Base-by-base conservation (phyloP, 2,888 invertebrate species). In the Limnephilus rhombicus region DNA sequence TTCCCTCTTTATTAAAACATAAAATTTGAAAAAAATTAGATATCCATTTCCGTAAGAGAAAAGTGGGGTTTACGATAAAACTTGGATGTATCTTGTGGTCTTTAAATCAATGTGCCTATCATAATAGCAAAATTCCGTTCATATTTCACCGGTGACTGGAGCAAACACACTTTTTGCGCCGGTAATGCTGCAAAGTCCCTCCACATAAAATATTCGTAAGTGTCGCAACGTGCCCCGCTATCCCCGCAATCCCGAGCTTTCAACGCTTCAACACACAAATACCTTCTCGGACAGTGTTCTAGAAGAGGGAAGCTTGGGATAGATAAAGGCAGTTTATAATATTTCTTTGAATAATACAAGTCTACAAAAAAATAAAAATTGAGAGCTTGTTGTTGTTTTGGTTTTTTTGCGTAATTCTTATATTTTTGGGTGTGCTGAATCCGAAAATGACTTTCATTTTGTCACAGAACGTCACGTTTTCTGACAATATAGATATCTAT, bases 201-300 rank as follows among this genome's bases (percentile, higher is more conserved):
- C 49, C 86, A 86, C 91, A 86, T 91, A 91, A 91, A 91, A 86
- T 86, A 91, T 86, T 86, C 31, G n/a, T 41, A 91, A 91, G 91
- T 91, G 91, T 91, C 86, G 85, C 85, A 34, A 91, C 85, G 85
- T 91, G 68, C 91, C 86, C 49, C 85, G 37, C 86, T 68, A 24
- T 86, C 86, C 86, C 80, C 41, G 7, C 18, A 15, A 81, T 81
- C 41, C n/a, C 24, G 11, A 68, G 68, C 24, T 68, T 68, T 90
- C 90, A 82, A 18, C 89, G 41, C 89, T 89, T 29, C 82, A 0
- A 68, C n/a, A 18, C 5, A 89, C 24, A 89, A 81, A 89, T 82
- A 89, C 29, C 81, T 45, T 81, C 80, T 34, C 81, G n/a, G 41
- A 82, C n/a, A 89, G 81, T 82, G 31, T 89, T 45, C 49, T 68